Evolutionary conservation across 2,888 invertebrate genomes (phyloP), one percentile per base, ranked within the genome.

Genomic region (Halocaridina rubra): DNA sequence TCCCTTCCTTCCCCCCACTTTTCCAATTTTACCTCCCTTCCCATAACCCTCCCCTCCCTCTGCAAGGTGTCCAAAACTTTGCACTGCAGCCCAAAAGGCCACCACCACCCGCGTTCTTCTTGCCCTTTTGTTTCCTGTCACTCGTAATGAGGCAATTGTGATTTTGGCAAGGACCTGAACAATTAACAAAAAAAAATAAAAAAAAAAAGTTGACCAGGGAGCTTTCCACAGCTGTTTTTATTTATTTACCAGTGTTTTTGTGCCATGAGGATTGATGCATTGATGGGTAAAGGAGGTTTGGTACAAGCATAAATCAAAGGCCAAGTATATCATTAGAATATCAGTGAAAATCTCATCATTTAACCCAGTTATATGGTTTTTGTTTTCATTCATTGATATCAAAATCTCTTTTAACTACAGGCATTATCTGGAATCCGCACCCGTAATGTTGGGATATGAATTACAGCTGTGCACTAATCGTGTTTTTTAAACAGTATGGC

Each of bases 91-190:
- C 69, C 69, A 53, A 53, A 53, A 53, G 16, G 53, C 53, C 78
- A 29, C 71, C 80, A 22, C 71, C 30, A 24, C 33, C 57, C 72
- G 71, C 67, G 22, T 33, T 71, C 72, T 71, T 24, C 57, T 59
- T 57, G 57, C 75, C 75, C 75, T 76, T 59, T 33, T 61, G 39
- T 30, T 74, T 74, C 80, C 71, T 64, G 61, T 81, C 77, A 77
- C 77, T 74, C 75, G 27, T 77, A 78, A 80, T 39, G 77, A 85
- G 80, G 77, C 69, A 85, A 61, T 81, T 85, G 85, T 85, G 85
- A 81, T 85, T 81, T 67, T 85, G 85, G 85, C 85, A 81, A 85
- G 80, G 85, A 81, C 80, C 85, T 85, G 85, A 85, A 61, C 72
- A 74, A 71, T 81, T 78, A 67, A 67, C 46, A 71, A 30, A 78